Conservation (phyloP, 2,797 vertebrate genomes). For the Oryzias sinensis region DNA sequence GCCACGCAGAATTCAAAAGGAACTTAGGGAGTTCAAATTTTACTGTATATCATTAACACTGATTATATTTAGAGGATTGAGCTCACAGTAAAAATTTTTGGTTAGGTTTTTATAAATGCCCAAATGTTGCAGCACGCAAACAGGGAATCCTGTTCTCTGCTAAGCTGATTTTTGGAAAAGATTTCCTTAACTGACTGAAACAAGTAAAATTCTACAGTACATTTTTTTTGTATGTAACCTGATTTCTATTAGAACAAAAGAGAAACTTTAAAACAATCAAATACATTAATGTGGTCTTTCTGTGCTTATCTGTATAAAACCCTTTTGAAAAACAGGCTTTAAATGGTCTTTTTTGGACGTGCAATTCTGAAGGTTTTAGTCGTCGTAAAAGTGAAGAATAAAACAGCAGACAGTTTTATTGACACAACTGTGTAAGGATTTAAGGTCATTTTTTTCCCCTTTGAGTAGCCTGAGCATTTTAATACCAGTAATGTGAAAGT, state of each 20-base stretch:
- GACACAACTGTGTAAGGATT: conserved; percentile 64
- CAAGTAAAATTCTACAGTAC: no score
- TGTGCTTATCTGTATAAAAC: conserved; percentile 41
- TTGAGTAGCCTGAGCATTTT: conserved; percentile 62
- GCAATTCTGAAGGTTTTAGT: conserved; percentile 55
- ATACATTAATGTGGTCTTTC: conserved; percentile 26
- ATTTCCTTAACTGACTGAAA: no score
- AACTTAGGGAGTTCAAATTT: conserved; percentile 36
- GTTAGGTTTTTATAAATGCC: conserved; percentile 27
- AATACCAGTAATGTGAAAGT: conserved; percentile 53
- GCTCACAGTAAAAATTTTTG: conserved; percentile 24
- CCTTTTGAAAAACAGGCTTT: conserved; percentile 39
- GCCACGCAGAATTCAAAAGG: conserved; percentile 55
- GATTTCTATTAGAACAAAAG: no score
- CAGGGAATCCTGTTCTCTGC: conserved; percentile 4
- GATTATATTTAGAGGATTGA: conserved; percentile 52
- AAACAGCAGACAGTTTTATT: conserved; percentile 68
- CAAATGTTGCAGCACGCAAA: conserved; percentile 26
- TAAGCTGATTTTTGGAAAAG: no score
- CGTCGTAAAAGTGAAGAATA: conserved; percentile 57
- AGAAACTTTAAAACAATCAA: conserved; percentile 29
- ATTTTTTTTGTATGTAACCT: no score
- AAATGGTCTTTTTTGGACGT: conserved; percentile 40
- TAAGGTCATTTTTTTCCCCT: conserved; percentile 50
- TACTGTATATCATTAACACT: conserved; percentile 45